Evolutionary conservation across 2,797 vertebrate species (phyloP), one percentile per base, ranked within the genome.

Genomic region (Phalloptychus januarius): DNA sequence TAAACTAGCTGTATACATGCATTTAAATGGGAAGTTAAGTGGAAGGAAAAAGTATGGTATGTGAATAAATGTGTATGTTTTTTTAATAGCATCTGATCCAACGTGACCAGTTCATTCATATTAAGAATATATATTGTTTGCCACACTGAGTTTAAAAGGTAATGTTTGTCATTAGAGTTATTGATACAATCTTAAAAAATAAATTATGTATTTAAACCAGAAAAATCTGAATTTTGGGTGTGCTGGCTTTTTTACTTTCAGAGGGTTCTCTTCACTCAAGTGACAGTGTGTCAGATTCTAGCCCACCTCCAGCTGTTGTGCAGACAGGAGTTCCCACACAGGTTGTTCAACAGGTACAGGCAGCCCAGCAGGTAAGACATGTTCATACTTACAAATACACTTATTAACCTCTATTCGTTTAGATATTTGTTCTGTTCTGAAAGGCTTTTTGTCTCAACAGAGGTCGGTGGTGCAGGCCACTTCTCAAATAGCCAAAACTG

Each of bases 281-380:
- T 20, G 97, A 98, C 87, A 97, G 96, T 0, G 95, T 97, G 75
- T 96, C 97, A 0, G 97, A 98, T 86, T 96, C 96, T 48, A 97
- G 97, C 82, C 95, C 97, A 0, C 96, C 96, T 76, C 95, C 97
- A 72, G 94, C 96, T 7, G 96, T 96, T 77, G 94, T 96, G 74
- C 97, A 97, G 92, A 97, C 97, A 0, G 96, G 96, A 36, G 97
- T 98, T 81, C 97, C 97, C 33, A 98, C 97, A 11, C 97, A 98
- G 90, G 97, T 98, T 89, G 97, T 98, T 69, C 97, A 97, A 87
- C 97, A 98, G 90, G 97, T 97, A 58, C 97, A 97, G 89, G 90
- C 95, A 20, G 93, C 95, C 61, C 97, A 97, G 87, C 97, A 98
- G 97, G 97, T 98, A 94, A 93, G 67, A 71, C 46, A 18, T 31